Conservation (phyloP, 1,140 invertebrate genomes). For the Drosophila bifasciata region DNA sequence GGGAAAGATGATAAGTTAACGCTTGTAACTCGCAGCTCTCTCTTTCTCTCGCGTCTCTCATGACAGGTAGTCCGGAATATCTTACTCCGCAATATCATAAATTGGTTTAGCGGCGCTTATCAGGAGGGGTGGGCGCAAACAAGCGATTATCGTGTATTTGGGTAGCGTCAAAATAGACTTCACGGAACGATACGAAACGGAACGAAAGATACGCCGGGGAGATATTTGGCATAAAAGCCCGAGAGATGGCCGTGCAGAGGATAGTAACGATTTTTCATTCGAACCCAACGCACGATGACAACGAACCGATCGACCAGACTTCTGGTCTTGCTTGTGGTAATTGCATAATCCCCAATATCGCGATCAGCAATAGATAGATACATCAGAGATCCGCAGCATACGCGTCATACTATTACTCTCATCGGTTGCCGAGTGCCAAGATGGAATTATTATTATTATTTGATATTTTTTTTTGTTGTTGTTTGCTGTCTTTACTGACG, state of each 20-base stretch:
- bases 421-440: no score
- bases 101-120: slow-evolving; percentile 66
- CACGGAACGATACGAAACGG: slow-evolving; percentile 8
- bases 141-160: slow-evolving; percentile 70
- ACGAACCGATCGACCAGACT: slow-evolving; percentile 69
- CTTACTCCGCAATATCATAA: slow-evolving; percentile 71
- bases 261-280: slow-evolving; percentile 76
- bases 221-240: slow-evolving; percentile 65
- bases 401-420: no score
- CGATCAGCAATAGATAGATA: not conserved
- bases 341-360: slow-evolving; percentile 42
- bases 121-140: slow-evolving; percentile 65
- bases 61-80: slow-evolving; percentile 10
- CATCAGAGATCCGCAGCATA: not conserved
- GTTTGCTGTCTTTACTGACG: slow-evolving; percentile 53
- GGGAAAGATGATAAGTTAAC: no score
- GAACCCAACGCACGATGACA: slow-evolving; percentile 73
- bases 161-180: slow-evolving; percentile 54
- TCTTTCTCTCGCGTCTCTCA: no score
- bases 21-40: no score
- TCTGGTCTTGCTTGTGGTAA: slow-evolving; percentile 73
- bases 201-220: slow-evolving; percentile 31
- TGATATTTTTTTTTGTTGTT: slow-evolving; percentile 14
- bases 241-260: slow-evolving; percentile 7
- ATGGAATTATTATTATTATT: not conserved